Evolutionary conservation across 64 coral and sea anemone genomes (phyloP), one percentile per base, ranked within the genome.

Genomic region (Platygyra sinensis): DNA sequence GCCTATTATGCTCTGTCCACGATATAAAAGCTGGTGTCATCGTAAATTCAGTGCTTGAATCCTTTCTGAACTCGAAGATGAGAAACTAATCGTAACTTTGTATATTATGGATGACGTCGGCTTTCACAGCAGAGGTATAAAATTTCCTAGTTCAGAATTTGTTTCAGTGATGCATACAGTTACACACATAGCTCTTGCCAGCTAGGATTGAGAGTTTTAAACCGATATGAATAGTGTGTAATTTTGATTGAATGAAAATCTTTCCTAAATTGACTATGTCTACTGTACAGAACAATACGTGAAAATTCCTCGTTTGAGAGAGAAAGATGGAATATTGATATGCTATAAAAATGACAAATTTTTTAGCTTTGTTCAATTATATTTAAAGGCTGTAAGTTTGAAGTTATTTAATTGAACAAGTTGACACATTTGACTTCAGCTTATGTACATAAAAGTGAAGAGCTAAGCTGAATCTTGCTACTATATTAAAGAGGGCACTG

Each of bases 391-490:
- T 69, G 62, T 71, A 85, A 51, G 25, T 85, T 85, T 67, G 32
- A 85, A 85, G 81, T 85, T 85, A 85, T 85, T 85, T 85, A 85
- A 85, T 71, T 85, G 63, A 85, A 69, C 62, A 64, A 49, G 38
- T 10, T 33, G 7, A 71, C 19, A 50, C 33, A 71, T 30, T 72
- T 49, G 22, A 51, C 11, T 46, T 51, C 39, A 22, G 18, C 3
- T 49, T 85, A 85, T 85, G 81, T 85, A 85, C 81, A 85, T 85
- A 85, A 71, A 67, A 85, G 36, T 71, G 24, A 85, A 27, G 33
- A 52, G 33, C 63, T 24, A 38, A 85, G 81, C 80, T 67, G 62
- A 65, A 83, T 31, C 20, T 83, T 30, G 24, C 65, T 10, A 85
- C 81, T 72, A 85, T 51, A 85, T 85, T 85, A 85, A 85, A 85